Evolutionary conservation across 2,888 invertebrate species (phyloP), one percentile per base, ranked within the genome.

Genomic region (Cabera pusaria): DNA sequence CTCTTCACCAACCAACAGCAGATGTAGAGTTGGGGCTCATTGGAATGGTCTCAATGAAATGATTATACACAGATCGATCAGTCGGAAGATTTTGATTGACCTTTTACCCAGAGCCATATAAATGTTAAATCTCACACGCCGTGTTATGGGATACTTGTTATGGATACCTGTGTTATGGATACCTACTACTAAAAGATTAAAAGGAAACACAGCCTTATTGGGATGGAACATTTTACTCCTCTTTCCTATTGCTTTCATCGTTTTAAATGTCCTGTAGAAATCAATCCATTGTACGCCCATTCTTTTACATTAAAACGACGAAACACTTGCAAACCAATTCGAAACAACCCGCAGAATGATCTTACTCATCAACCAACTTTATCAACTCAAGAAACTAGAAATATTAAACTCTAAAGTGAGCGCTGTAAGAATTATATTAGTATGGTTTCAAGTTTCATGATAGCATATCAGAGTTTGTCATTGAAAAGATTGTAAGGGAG

Each of bases 261-360:
- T 43, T 16, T 44, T 23, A 45, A 48, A 46, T 36, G 44, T 44
- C 44, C 42, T 34, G 10, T 11, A 6, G 31, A 49, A 49, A 46
- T 39, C 56, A 56, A 61, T 57, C 49, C 53, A 59, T 64, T 64
- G 52, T 62, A 38, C 29, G 47, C 27, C 49, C 49, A 57, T 54
- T 53, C 52, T 49, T 52, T 49, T 41, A 48, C 56, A 56, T 59
- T 61, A 56, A 57, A 63, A 48, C 45, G 57, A 56, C 57, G 56
- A 60, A 61, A 63, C 59, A 62, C 58, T 67, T 63, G 56, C 62
- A 62, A 65, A 68, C 59, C 63, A 65, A 66, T 68, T 64, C 50
- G 40, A 49, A 52, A 53, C 47, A 51, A 64, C 44, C 58, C 54
- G 56, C 52, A 50, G 42, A 52, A 60, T 56, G 47, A 63, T 67